A percentile compares a stretch with the other conserved stretches of the same genome.
Evolutionary conservation across 2,888 invertebrate species (phyloP).

Genomic region (Gnatocerus cornutus): DNA sequence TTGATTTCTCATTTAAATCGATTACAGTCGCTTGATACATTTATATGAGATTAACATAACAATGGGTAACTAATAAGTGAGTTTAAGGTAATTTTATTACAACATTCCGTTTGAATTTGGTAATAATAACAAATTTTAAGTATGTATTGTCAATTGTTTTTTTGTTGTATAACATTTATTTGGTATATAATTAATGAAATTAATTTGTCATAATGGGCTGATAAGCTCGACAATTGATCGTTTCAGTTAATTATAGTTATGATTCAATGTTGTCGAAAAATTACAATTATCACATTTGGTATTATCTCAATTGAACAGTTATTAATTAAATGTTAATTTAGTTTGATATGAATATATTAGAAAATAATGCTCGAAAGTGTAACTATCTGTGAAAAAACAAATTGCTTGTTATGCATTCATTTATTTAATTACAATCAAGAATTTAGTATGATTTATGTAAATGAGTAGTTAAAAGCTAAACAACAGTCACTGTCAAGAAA

Average conservation of each 20-base stretch:
- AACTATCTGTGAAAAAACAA: conserved; percentile 12
- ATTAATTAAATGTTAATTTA: conserved; percentile 28
- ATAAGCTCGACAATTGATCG: neutral
- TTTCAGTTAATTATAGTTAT: neutral
- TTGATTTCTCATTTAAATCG: conserved; percentile 34
- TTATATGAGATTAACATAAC: conserved; percentile 2
- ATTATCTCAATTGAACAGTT: conserved; percentile 4
- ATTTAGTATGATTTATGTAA: conserved; percentile 17
- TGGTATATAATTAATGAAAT: too few relatives aligned
- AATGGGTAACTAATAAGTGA: neutral
- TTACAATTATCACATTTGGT: conserved; percentile 3
- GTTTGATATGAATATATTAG: neutral
- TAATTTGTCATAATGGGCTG: neutral
- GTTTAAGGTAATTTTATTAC: neutral
- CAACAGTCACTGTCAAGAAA: conserved; percentile 17
- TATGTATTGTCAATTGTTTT: too few relatives aligned
- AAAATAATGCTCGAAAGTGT: too few relatives aligned
- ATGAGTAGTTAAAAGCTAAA: neutral
- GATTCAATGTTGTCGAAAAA: neutral
- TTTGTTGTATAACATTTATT: too few relatives aligned
- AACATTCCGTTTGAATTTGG: too few relatives aligned
- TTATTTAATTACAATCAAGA: conserved; percentile 22
- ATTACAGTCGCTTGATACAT: conserved; percentile 16
- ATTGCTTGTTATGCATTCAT: conserved; percentile 25
- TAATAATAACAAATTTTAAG: too few relatives aligned